These are phyloP conservation scores for Eristalis arbustorum DNA, from an alignment of 2,888 invertebrate species.

Conservation along the genomic window DNA sequence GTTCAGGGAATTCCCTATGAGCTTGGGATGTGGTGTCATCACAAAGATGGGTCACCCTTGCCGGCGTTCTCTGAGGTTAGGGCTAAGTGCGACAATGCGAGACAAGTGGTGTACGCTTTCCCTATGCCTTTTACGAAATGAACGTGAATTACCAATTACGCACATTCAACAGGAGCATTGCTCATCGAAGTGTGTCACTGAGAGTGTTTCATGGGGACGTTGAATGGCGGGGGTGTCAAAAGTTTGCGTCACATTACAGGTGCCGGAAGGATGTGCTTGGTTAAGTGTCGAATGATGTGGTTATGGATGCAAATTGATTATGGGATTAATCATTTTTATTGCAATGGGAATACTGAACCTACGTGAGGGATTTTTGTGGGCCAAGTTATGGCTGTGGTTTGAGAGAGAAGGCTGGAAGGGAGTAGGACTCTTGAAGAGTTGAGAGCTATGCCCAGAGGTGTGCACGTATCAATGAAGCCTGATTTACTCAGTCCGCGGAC, in stretches of 20 bases:
- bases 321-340: neutral
- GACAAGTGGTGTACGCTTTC: conserved; percentile 55
- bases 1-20: conserved; percentile 58
- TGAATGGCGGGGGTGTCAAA: conserved; percentile 13
- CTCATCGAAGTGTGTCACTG: conserved; percentile 55
- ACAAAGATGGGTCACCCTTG: conserved; percentile 62
- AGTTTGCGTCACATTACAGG: conserved; percentile 17
- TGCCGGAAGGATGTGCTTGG: neutral
- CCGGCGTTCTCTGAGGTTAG: conserved; percentile 56
- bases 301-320: neutral
- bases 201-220: conserved; percentile 26
- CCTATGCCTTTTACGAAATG: conserved; percentile 13
- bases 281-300: neutral
- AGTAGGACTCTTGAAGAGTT: no score
- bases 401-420: no score
- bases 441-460: no score
- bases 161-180: conserved; percentile 65
- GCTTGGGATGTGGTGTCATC: conserved; percentile 30
- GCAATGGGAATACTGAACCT: no score
- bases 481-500: no score
- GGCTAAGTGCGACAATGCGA: conserved; percentile 57
- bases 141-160: conserved; percentile 63
- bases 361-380: no score
- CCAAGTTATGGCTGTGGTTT: no score
- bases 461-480: no score